Evolutionary conservation across 2,888 invertebrate genomes (phyloP), one percentile per base, ranked within the genome.

Genomic region (Bugulina stolonifera): DNA sequence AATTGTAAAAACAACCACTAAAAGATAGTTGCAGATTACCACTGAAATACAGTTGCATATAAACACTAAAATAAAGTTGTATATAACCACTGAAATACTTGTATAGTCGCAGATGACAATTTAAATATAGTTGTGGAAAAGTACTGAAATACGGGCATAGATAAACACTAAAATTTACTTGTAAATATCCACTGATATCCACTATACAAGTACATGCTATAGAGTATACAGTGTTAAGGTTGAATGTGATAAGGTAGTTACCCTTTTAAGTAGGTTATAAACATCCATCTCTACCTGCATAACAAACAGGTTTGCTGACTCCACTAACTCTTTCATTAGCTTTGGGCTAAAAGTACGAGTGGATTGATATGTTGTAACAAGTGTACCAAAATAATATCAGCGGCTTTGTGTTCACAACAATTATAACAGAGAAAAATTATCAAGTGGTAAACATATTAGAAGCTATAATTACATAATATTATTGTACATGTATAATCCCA

Each of bases 281-380:
- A 91, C 84, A 43, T 91, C 90, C 82, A 91, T 91, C 84, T 91
- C 91, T 0, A 91, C 91, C 83, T 91, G 91, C 86, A 91, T 88
- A 0, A 90, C 91, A 80, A 89, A 89, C 73, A 91, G 85, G 77
- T 89, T 88, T 0, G 89, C 88, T 80, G 89, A 89, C 18, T 86
- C 83, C 34, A 90, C 87, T 35, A 91, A 82, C 54, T 88, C 85
- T 1, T 86, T 85, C 90, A 91, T 90, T 74, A 91, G 80, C 1
- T 89, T 88, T n/a, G 87, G 83, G 35, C 89, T 89, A 77, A 10
- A 76, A n/a, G n/a, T n/a, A n/a, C n/a, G n/a, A n/a, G n/a, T n/a
- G n/a, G n/a, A n/a, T n/a, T n/a, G n/a, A n/a, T n/a, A n/a, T n/a
- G n/a, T n/a, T n/a, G n/a, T n/a, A n/a, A n/a, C n/a, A n/a, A n/a